These are phyloP conservation scores for Pherbina coryleti DNA, from an alignment of 2,888 invertebrate genomes.

Conservation along the genomic window DNA sequence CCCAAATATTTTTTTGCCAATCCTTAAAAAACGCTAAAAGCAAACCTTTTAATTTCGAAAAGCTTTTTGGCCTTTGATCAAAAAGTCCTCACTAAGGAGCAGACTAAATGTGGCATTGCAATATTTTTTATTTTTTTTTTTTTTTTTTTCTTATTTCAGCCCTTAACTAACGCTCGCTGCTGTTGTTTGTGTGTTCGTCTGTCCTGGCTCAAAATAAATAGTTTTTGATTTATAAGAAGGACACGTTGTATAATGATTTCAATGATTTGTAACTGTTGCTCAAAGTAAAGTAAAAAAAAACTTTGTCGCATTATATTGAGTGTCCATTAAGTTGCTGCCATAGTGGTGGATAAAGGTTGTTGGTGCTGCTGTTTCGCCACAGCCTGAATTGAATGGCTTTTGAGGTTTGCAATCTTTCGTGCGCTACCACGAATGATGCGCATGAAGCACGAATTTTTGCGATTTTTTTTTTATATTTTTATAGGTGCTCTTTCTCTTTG, in stretches of 20 bases:
- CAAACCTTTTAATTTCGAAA: slow-evolving; percentile 35
- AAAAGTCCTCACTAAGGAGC: slow-evolving; percentile 43
- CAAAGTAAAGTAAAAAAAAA: slow-evolving; percentile 5
- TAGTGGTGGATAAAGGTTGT: too few species aligned
- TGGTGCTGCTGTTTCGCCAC: neutral
- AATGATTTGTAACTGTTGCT: slow-evolving; percentile 39
- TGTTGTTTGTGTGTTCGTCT: too few species aligned
- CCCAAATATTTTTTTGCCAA: neutral
- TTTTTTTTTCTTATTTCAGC: too few species aligned
- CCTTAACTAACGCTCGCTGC: too few species aligned
- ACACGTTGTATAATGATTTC: slow-evolving; percentile 30
- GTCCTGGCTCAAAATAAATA: slow-evolving; percentile 27
- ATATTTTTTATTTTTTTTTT: too few species aligned
- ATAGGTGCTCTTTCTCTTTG: neutral
- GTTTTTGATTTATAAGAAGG: slow-evolving; percentile 22
- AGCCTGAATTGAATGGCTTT: neutral
- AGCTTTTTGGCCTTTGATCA: slow-evolving; percentile 59
- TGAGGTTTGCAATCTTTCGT: slow-evolving; percentile 7
- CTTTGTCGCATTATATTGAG: slow-evolving; percentile 10
- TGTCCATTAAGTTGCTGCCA: slow-evolving; percentile 14
- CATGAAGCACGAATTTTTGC: neutral
- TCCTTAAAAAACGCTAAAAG: slow-evolving; percentile 3
- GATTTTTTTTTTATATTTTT: neutral
- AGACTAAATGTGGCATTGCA: too few species aligned
- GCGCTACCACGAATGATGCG: neutral